These are phyloP conservation scores for Delia radicum DNA, from an alignment of 1,140 invertebrate species.

Conservation along the genomic window DNA sequence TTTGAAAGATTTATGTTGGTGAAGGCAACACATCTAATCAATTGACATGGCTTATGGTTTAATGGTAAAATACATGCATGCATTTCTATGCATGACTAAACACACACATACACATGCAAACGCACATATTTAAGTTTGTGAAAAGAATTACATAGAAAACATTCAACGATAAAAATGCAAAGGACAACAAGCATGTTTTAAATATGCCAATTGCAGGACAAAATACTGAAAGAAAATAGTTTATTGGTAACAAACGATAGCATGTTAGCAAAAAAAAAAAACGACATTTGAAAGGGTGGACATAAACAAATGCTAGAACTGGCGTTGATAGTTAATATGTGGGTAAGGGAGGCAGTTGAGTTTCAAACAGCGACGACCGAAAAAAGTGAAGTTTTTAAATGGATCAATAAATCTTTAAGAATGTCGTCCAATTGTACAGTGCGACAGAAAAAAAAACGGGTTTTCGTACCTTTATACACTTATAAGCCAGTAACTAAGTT, in stretches of 20 bases:
- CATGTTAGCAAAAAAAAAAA: no score
- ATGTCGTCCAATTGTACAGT: no score
- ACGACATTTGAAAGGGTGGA: no score
- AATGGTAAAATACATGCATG: not conserved
- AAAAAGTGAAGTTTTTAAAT: no score
- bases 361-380: no score
- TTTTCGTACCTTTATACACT: no score
- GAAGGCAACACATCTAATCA: slow-evolving; percentile 13
- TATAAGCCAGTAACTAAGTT: no score
- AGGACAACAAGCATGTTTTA: not conserved
- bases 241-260: not conserved
- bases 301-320: no score
- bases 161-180: not conserved
- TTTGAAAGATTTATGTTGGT: slow-evolving; percentile 21
- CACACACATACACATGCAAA: not conserved
- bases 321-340: no score
- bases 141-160: not conserved
- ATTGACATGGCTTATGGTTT: slow-evolving; percentile 11
- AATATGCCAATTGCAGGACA: not conserved
- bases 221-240: not conserved
- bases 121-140: not conserved
- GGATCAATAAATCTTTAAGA: no score
- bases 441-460: no score
- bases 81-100: not conserved
- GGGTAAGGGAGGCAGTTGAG: no score